A percentile compares a stretch with the other conserved stretches of the same genome.
phyloP scores from a whole-genome alignment of 2,888 invertebrate species.

The Anoplius nigerrimus region DNA sequence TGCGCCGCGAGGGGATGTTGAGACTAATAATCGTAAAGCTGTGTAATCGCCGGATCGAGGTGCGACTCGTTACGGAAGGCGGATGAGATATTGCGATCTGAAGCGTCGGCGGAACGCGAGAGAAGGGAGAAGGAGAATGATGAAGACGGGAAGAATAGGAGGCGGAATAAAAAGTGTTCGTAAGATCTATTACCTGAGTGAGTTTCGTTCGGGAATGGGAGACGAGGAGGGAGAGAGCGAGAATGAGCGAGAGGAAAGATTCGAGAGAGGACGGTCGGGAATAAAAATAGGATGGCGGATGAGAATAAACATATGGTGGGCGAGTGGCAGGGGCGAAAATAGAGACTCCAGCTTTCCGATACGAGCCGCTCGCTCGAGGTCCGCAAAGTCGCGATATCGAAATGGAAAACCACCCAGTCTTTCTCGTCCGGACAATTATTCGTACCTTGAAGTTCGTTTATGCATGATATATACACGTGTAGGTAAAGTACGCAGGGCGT shows the following conservation, averaged over 20 bases:
- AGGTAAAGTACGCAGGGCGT: slow-evolving; percentile 3
- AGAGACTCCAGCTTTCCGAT: slow-evolving; percentile 49
- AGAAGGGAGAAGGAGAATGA: slow-evolving; percentile 1
- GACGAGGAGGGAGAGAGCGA: not conserved
- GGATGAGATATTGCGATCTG: too few species aligned
- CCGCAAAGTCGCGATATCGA: slow-evolving; percentile 34
- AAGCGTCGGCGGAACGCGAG: too few species aligned
- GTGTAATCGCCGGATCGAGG: too few species aligned
- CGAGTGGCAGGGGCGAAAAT: slow-evolving; percentile 41
- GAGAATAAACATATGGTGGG: slow-evolving; percentile 11
- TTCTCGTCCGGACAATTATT: slow-evolving; percentile 40
- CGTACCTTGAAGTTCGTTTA: slow-evolving; percentile 32
- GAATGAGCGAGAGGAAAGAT: not conserved
- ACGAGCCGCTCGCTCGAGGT: slow-evolving; percentile 25
- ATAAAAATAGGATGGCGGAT: slow-evolving; percentile 13
- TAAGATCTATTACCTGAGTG: too few species aligned
- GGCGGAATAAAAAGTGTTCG: too few species aligned
- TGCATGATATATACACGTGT: slow-evolving; percentile 26
- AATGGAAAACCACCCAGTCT: slow-evolving; percentile 42
- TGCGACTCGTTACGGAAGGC: too few species aligned
- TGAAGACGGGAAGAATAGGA: slow-evolving; percentile 7
- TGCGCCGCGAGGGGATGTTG: not conserved
- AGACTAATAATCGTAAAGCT: not conserved
- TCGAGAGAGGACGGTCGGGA: slow-evolving; percentile 16
- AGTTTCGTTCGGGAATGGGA: slow-evolving; percentile 3